These are phyloP conservation scores for Phortica variegata DNA, from an alignment of 1,140 invertebrate genomes.

Conservation along the genomic window DNA sequence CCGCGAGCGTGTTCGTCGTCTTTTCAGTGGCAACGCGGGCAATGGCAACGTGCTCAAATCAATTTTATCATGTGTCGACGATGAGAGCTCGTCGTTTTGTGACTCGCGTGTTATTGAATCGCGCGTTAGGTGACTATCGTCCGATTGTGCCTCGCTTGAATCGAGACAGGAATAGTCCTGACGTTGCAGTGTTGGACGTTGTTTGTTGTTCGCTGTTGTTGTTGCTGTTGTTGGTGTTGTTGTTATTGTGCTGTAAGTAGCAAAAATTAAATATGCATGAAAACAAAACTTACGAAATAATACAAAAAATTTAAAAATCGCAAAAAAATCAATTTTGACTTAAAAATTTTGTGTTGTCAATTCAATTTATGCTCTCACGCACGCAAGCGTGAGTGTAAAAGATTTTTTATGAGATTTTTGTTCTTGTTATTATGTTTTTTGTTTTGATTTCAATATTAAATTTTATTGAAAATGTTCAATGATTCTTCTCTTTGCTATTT, in stretches of 20 bases:
- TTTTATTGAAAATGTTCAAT: no score
- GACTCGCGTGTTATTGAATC: conserved; percentile 50
- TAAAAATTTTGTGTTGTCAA: no score
- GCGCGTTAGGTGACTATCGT: conserved; percentile 51
- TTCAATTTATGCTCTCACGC: no score
- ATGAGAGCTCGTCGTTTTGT: conserved; percentile 49
- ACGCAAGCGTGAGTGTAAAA: no score
- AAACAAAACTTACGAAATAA: no score
- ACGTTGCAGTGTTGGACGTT: conserved; percentile 9
- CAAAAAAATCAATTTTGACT: no score
- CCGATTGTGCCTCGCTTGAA: conserved; percentile 49
- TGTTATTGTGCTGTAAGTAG: no score
- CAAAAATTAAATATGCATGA: conserved; percentile 4
- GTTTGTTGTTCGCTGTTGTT: conserved; percentile 1
- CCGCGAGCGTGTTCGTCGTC: conserved; percentile 38
- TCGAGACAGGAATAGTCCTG: conserved; percentile 46
- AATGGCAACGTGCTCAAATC: conserved; percentile 48
- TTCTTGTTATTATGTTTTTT: no score
- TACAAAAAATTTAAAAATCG: no score
- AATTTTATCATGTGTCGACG: conserved; percentile 48
- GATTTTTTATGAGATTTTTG: no score
- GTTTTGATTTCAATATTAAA: no score
- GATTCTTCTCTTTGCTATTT: no score
- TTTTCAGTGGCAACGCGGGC: conserved; percentile 46
- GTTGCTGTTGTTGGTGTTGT: conserved; percentile 9